These are phyloP conservation scores for Ophion slaviceki DNA, from an alignment of 2,888 invertebrate genomes.

Conservation along the genomic window DNA sequence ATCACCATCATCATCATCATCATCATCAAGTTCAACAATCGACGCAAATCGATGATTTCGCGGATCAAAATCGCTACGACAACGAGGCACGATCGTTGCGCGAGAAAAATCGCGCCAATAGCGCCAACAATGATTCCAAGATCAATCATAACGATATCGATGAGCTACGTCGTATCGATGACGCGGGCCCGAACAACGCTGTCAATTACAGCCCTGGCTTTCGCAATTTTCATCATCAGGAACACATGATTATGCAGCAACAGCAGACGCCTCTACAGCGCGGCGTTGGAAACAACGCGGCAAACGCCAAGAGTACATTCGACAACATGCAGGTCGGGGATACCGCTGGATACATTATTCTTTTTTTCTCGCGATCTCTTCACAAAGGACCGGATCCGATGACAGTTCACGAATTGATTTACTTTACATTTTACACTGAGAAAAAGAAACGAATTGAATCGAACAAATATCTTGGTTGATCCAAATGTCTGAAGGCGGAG, in stretches of 20 bases:
- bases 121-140: slow-evolving; percentile 17
- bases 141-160: slow-evolving; percentile 32
- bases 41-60: slow-evolving; percentile 33
- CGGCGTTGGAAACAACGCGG: neutral
- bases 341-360: neutral
- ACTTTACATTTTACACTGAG: too few relatives aligned
- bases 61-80: slow-evolving; percentile 17
- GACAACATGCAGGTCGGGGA: slow-evolving; percentile 52
- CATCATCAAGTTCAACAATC: slow-evolving; percentile 40
- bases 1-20: neutral
- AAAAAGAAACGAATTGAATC: too few relatives aligned
- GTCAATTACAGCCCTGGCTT: slow-evolving; percentile 48
- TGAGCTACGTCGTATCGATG: slow-evolving; percentile 41
- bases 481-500: too few relatives aligned
- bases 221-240: slow-evolving; percentile 47
- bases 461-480: too few relatives aligned
- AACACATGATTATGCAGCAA: slow-evolving; percentile 42
- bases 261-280: slow-evolving; percentile 32
- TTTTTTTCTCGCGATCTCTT: neutral
- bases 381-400: neutral
- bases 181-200: slow-evolving; percentile 20
- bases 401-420: neutral
- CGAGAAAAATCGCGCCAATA: slow-evolving; percentile 7
- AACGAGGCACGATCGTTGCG: slow-evolving; percentile 32
- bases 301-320: slow-evolving; percentile 43